Conservation (phyloP, 2,113 vertebrate genomes). For the Peucedramus taeniatus region DNA sequence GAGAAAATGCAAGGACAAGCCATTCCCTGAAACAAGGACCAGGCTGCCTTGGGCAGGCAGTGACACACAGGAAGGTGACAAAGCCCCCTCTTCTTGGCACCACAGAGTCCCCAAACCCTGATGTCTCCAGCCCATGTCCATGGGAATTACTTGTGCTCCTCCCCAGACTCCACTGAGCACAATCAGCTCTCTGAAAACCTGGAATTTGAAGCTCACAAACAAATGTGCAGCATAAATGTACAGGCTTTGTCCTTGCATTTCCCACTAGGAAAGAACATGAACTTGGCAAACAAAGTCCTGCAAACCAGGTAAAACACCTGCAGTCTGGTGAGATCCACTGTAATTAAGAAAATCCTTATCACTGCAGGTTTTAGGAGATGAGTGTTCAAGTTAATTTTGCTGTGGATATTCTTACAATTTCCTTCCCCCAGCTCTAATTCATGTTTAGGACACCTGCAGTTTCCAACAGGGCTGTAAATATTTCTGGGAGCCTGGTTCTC, state of each 20-base stretch:
- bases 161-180: not conserved
- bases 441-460: not conserved
- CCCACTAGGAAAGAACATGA: not conserved
- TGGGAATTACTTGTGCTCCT: not conserved
- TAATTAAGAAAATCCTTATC: not conserved
- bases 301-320: not conserved
- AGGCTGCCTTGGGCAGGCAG: not conserved
- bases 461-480: not conserved
- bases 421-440: not conserved
- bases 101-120: not conserved
- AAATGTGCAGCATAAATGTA: not conserved
- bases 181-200: not conserved
- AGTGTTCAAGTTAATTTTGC: not conserved
- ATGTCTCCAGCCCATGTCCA: accelerated
- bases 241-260: not conserved
- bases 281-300: not conserved
- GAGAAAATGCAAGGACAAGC: not conserved
- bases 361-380: not conserved
- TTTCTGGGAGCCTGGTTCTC: not conserved
- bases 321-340: not conserved
- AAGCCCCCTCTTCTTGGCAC: not conserved
- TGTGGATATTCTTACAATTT: not conserved
- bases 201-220: not conserved
- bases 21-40: not conserved
- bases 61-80: not conserved